phyloP scores from a whole-genome alignment of 1,140 invertebrate species.

The Papilio glaucus region DNA sequence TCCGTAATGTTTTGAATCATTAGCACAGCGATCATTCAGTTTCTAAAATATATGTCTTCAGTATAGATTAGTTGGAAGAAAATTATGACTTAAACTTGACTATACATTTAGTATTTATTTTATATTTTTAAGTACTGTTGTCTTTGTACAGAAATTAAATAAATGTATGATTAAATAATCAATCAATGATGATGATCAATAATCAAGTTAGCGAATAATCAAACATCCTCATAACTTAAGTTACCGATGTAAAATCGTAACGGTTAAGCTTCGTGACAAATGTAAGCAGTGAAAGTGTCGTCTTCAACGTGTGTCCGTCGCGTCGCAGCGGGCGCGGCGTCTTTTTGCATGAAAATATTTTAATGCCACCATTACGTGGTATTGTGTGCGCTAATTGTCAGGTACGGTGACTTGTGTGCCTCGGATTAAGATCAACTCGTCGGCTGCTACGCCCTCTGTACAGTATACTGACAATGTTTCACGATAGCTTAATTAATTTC shows the following conservation, averaged over 20 bases:
- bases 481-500: constrained; percentile 12
- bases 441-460: constrained; percentile 40
- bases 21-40: neutral
- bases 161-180: too few relatives aligned
- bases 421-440: constrained; percentile 50
- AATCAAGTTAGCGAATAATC: neutral
- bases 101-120: too few relatives aligned
- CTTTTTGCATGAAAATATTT: constrained; percentile 71
- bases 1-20: neutral
- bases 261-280: constrained; percentile 59
- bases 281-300: constrained; percentile 74
- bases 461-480: constrained; percentile 35
- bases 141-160: neutral
- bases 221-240: neutral
- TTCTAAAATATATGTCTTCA: neutral
- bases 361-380: constrained; percentile 59
- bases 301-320: constrained; percentile 50
- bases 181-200: neutral
- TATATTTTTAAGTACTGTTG: too few relatives aligned
- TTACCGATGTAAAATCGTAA: constrained; percentile 11
- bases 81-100: too few relatives aligned
- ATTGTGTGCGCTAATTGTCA: constrained; percentile 62
- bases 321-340: constrained; percentile 49
- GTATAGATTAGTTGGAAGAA: neutral
- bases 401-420: constrained; percentile 40